These are phyloP conservation scores for Apogon talboti DNA, from an alignment of 2,797 vertebrate species.

Conservation along the genomic window DNA sequence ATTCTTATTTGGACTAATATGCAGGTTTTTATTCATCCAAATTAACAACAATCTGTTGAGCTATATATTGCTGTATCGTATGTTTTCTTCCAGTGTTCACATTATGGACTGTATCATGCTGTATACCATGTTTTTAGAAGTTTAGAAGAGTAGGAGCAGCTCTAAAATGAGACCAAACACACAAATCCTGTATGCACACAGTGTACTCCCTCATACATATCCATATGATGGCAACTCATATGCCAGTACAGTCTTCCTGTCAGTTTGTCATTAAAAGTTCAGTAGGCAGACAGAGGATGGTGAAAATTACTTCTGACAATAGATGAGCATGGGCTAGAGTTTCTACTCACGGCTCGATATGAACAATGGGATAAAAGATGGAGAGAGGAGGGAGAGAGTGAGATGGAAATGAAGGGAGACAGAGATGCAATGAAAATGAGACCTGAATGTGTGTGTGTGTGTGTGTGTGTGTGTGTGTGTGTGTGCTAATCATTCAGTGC, in stretches of 20 bases:
- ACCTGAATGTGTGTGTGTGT: conserved; percentile 12
- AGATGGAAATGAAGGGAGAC: conserved; percentile 19
- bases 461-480: conserved; percentile 10
- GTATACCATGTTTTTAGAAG: not conserved
- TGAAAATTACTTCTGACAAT: conserved; percentile 57
- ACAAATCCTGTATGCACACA: not conserved
- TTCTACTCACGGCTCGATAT: conserved; percentile 32
- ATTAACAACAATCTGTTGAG: too few species aligned
- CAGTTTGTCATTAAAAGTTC: conserved; percentile 65
- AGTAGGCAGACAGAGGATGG: conserved; percentile 48
- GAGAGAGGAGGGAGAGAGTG: conserved; percentile 11
- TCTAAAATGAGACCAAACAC: not conserved
- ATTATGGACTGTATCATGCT: too few species aligned
- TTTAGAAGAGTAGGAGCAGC: not conserved
- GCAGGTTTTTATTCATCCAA: too few species aligned
- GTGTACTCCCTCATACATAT: not conserved
- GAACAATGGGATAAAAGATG: conserved; percentile 35
- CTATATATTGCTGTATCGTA: too few species aligned
- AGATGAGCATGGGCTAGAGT: conserved; percentile 40
- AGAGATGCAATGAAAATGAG: not conserved
- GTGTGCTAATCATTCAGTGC: conserved; percentile 39
- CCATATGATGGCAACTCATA: conserved; percentile 25
- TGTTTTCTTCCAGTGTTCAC: too few species aligned
- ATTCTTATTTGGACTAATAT: too few species aligned
- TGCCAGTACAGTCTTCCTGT: conserved; percentile 21